Percentiles rank a stretch among this genome's conserved stretches.
Conservation (phyloP, 1,140 invertebrate species). For the Zeugodacus cucurbitae region DNA sequence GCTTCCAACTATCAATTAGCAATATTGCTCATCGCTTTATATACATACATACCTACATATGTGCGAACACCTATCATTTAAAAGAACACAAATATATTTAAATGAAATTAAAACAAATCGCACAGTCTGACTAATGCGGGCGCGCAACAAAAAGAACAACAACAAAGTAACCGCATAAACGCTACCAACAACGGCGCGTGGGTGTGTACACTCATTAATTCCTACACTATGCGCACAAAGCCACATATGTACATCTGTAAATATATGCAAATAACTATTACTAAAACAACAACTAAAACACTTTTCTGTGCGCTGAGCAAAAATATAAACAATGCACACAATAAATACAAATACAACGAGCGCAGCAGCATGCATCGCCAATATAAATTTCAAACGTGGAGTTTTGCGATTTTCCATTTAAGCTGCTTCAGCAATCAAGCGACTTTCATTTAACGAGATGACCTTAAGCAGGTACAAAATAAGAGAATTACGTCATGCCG, state of each 20-base stretch:
- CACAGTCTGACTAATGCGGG: not conserved
- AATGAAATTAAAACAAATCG: not conserved
- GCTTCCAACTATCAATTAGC: not conserved
- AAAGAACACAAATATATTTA: not conserved
- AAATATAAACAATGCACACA: not conserved
- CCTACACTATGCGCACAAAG: not conserved
- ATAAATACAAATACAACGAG: no score
- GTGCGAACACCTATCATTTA: not conserved
- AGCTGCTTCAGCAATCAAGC: not conserved
- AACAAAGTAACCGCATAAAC: not conserved
- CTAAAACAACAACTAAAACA: not conserved
- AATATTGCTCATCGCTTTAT: not conserved
- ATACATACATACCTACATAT: no score
- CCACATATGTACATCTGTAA: not conserved
- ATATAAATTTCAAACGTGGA: not conserved
- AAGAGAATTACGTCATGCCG: not conserved
- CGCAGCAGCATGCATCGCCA: not conserved
- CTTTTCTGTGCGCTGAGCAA: not conserved
- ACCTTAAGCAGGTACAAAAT: conserved; percentile 16
- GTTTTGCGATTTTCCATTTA: not conserved
- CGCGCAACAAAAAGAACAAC: not conserved
- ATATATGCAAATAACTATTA: not conserved
- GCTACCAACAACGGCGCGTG: not conserved
- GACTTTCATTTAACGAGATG: not conserved
- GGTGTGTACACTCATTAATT: conserved; percentile 3